Evolutionary conservation across 2,797 vertebrate species (phyloP), one percentile per base, ranked within the genome.

Genomic region (Capromys pilorides): DNA sequence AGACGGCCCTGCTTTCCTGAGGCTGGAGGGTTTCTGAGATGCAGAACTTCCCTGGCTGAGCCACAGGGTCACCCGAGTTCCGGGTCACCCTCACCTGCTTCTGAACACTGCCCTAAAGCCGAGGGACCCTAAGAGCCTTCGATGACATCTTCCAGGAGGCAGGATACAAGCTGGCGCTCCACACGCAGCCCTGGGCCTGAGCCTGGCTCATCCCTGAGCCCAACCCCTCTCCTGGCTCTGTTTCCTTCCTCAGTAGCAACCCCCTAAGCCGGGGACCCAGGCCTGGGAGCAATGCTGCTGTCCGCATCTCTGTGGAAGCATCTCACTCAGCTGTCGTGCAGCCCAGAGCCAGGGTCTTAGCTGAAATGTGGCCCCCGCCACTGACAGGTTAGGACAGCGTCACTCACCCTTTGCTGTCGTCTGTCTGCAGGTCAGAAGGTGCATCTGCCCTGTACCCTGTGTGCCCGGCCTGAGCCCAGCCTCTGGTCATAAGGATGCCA

Each of bases 341-440:
- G 86, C 91, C 96, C 83, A 86, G 81, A 95, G 64, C 45, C 66
- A 83, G 85, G 93, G 86, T 85, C 91, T 73, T 26, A 28, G 64
- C 93, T 73, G 33, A 95, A 94, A 78, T 80, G 77, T 77, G 90
- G 75, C n/a, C 88, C 81, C 88, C 61, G 13, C 78, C 66, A 79
- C 86, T 91, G 62, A 69, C 2, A 0, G 85, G 73, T 57, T 82
- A 80, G 90, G 73, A 62, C 80, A 36, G 95, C 80, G 94, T 86
- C 79, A 95, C 93, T 96, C 86, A 96, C 95, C 91, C 88, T 89
- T 93, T 86, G 92, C 90, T 77, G 4, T 86, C 78, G 73, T 85
- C 95, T 86, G 86, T 86, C 94, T n/a, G 67, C 31, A 57, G 89
- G 92, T 84, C 95, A 82, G 69, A 69, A 95, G 24, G 69, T 41